Conservation (phyloP, 2,113 vertebrate genomes). For the Pandion haliaetus region DNA sequence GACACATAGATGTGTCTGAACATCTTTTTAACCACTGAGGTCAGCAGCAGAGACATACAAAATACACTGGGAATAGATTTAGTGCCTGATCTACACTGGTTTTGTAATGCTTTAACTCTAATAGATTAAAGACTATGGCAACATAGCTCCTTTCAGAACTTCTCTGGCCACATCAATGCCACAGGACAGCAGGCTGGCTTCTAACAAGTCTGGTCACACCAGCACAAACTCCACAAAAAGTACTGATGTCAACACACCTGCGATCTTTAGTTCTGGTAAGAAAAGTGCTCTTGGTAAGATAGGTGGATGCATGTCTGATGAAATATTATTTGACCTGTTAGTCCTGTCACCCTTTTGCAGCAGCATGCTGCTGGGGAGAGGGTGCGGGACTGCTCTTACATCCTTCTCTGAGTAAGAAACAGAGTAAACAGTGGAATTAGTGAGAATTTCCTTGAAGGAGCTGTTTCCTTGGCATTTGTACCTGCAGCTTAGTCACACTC, state of each 20-base stretch:
- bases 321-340: neutral
- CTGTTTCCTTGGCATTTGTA: neutral
- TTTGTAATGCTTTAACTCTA: neutral
- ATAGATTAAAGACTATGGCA: neutral
- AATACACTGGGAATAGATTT: neutral
- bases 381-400: neutral
- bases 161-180: neutral
- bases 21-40: neutral
- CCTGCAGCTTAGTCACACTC: neutral
- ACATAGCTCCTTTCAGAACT: neutral
- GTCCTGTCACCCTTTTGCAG: neutral
- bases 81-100: neutral
- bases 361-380: neutral
- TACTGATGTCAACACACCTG: neutral
- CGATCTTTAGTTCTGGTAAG: neutral
- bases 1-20: neutral
- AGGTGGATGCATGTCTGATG: neutral
- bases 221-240: neutral
- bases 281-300: neutral
- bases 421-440: neutral
- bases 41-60: neutral
- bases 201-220: neutral
- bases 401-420: neutral
- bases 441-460: neutral
- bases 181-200: neutral